These are phyloP conservation scores for Poecilus cupreus DNA, from an alignment of 2,888 invertebrate genomes.

Conservation along the genomic window DNA sequence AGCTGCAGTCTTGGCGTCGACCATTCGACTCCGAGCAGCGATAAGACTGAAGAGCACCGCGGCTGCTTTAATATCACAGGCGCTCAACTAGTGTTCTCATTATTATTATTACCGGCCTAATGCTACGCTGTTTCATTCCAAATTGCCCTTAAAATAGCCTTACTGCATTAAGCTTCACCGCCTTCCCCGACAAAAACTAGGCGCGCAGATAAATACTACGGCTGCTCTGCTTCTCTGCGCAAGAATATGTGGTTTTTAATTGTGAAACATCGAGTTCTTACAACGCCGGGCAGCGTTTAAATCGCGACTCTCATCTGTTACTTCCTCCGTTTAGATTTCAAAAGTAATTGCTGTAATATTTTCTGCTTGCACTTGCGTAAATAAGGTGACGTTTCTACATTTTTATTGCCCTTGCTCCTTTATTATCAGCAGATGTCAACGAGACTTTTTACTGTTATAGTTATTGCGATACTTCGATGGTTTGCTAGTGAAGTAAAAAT, in stretches of 20 bases:
- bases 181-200: conserved; percentile 16
- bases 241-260: conserved; percentile 36
- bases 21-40: background rate
- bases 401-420: background rate
- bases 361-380: conserved; percentile 16
- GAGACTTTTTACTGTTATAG: background rate
- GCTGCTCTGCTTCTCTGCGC: background rate
- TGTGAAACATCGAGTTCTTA: background rate
- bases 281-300: background rate
- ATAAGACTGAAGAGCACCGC: conserved; percentile 1
- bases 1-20: background rate
- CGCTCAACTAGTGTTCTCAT: conserved; percentile 55
- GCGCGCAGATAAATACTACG: background rate
- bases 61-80: conserved; percentile 15
- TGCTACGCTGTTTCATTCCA: conserved; percentile 35
- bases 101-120: conserved; percentile 56
- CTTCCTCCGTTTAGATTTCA: conserved; percentile 24
- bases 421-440: conserved; percentile 36
- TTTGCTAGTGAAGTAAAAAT: background rate
- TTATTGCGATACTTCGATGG: conserved; percentile 25
- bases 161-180: conserved; percentile 35
- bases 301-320: background rate
- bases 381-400: conserved; percentile 21
- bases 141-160: conserved; percentile 49
- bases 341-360: conserved; percentile 26